Evolutionary conservation across 2,797 vertebrate species (phyloP).

Genomic region (Lacerta bilineata): DNA sequence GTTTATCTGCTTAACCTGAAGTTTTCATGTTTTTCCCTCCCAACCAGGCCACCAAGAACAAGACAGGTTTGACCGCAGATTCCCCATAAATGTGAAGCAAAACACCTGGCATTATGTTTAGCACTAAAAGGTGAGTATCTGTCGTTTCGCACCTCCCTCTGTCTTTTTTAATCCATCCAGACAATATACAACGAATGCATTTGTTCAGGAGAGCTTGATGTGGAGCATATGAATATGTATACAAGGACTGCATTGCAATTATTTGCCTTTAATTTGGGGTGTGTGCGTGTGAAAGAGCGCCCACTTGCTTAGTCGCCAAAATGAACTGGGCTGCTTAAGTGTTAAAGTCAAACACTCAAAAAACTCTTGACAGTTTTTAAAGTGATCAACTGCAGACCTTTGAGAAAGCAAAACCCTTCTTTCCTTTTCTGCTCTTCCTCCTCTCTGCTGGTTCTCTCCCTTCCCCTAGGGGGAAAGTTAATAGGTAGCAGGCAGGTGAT

Average conservation of each 20-base stretch:
- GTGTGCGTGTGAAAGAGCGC: background rate
- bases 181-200: background rate
- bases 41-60: conserved; percentile 63
- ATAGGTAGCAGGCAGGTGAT: too few relatives aligned
- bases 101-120: conserved; percentile 73
- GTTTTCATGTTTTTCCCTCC: conserved; percentile 12
- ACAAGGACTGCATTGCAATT: background rate
- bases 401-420: background rate
- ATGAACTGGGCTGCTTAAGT: background rate
- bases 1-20: conserved; percentile 44
- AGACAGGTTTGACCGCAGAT: conserved; percentile 46
- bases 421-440: background rate
- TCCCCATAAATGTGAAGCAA: conserved; percentile 68
- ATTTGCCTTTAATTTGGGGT: background rate
- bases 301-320: background rate
- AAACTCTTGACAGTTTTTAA: background rate
- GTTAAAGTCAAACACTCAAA: background rate
- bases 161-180: conserved; percentile 38
- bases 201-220: conserved; percentile 15
- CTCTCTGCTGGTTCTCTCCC: background rate
- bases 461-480: too few relatives aligned
- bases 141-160: conserved; percentile 7
- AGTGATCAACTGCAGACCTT: too few relatives aligned
- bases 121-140: conserved; percentile 78
- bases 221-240: conserved; percentile 23